phyloP scores from a whole-genome alignment of 2,113 vertebrate genomes.

The Narcine bancroftii region DNA sequence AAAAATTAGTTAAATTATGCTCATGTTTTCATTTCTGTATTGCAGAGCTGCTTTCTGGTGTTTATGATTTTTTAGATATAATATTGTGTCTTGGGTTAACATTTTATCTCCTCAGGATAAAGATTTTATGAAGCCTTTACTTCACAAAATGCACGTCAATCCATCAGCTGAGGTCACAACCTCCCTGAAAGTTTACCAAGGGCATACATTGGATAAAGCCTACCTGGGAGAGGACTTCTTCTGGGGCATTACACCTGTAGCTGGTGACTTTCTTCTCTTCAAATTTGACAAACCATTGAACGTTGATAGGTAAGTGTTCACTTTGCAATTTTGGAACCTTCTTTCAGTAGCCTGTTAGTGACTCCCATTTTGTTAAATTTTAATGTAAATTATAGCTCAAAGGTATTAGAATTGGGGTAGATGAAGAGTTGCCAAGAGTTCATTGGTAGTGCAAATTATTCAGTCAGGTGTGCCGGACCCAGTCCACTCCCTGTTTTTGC shows the following conservation, averaged over 20 bases:
- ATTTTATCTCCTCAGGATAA: slow-evolving; percentile 73
- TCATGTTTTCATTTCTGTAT: not conserved
- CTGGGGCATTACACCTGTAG: slow-evolving; percentile 86
- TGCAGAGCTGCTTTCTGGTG: not conserved
- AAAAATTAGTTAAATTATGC: not conserved
- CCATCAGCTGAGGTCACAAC: slow-evolving; percentile 94
- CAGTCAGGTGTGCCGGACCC: too few species aligned
- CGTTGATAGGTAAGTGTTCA: slow-evolving; percentile 71
- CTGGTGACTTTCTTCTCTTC: slow-evolving; percentile 88
- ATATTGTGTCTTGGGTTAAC: not conserved
- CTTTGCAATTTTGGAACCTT: not conserved
- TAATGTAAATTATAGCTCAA: not conserved
- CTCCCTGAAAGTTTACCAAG: slow-evolving; percentile 94
- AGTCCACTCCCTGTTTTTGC: too few species aligned
- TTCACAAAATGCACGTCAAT: slow-evolving; percentile 96
- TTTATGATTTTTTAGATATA: not conserved
- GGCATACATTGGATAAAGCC: slow-evolving; percentile 89
- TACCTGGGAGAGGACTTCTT: slow-evolving; percentile 97
- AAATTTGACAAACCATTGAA: slow-evolving; percentile 91
- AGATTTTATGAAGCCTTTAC: slow-evolving; percentile 93
- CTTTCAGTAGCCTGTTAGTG: not conserved
- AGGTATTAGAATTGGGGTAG: not conserved
- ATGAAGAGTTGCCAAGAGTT: not conserved
- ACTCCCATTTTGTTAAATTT: not conserved
- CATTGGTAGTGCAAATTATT: not conserved